Evolutionary conservation across 1,140 invertebrate genomes (phyloP), one percentile per base, ranked within the genome.

Genomic region (Chionoecetes opilio): DNA sequence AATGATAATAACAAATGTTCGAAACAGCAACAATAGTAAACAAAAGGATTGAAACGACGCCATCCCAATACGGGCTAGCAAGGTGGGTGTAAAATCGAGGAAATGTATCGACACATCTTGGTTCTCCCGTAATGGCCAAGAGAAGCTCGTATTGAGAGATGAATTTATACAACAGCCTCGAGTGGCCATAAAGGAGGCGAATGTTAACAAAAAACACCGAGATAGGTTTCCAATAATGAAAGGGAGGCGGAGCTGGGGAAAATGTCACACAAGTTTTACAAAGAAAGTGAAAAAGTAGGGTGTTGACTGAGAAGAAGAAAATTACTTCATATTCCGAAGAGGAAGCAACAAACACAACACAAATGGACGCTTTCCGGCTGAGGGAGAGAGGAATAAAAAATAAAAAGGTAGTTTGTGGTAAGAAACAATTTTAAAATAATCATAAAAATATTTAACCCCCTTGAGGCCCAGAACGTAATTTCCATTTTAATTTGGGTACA

Each of bases 161-260:
- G 46, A 90, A 90, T 90, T 90, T 90, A 46, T 14, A 46, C 11
- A 90, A 90, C 35, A 46, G 88, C 88, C 46, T 46, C 46, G 37
- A 90, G 37, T 26, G 34, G 37, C 46, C 37, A 26, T 41, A 46
- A 26, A 29, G 88, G 46, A 46, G 88, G 88, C 37, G 88, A 38
- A 90, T 90, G 88, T 90, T 90, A 90, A 46, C 88, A 75, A 90
- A 46, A 29, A 46, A 46, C 37, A n/a, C 88, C 37, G 46, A 38
- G 88, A 90, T 90, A 90, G 88, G 88, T 90, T 90, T 90, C 88
- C 88, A 29, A 90, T 90, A 90, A 90, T 90, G 88, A 90, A 46
- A 34, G 46, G 46, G 37, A 37, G 88, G 88, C 38, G 29, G 88
- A 31, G 88, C 34, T 35, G 88, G 35, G 38, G 46, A 38, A 46